A percentile compares a stretch with the other conserved stretches of the same genome.
Evolutionary conservation across 2,113 vertebrate species (phyloP).

Genomic region (Hydrolagus affinis): DNA sequence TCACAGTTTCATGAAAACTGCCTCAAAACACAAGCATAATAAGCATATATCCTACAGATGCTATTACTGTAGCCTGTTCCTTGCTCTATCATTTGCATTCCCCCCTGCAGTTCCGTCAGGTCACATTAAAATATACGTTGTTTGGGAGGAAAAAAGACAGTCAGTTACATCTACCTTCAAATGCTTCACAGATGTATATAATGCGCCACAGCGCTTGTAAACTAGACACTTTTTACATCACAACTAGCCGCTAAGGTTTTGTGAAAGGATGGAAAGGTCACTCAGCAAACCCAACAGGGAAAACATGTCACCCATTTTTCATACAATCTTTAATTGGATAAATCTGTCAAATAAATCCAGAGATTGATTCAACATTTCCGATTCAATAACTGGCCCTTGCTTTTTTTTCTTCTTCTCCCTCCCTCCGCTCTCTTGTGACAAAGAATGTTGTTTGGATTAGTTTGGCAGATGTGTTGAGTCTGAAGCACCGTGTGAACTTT

Average conservation of each 20-base stretch:
- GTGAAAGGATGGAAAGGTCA: not conserved
- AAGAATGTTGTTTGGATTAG: slow-evolving; percentile 15
- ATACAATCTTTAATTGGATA: slow-evolving; percentile 18
- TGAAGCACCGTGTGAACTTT: not conserved
- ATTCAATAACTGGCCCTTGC: not conserved
- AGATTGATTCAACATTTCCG: not conserved
- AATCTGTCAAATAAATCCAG: slow-evolving; percentile 25
- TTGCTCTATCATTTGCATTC: not conserved
- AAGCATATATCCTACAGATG: not conserved
- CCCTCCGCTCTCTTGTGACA: not conserved
- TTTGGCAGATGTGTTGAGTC: slow-evolving; percentile 5
- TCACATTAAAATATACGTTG: not conserved
- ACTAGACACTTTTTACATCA: not conserved
- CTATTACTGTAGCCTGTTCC: not conserved
- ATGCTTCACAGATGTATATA: slow-evolving; percentile 17
- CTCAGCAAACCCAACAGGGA: not conserved
- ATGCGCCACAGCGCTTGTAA: not conserved
- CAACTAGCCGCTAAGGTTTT: not conserved
- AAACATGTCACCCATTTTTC: not conserved
- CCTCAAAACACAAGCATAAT: too few species aligned
- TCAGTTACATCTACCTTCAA: not conserved
- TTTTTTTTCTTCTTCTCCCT: too few species aligned
- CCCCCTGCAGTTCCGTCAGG: not conserved
- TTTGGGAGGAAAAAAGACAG: too few species aligned
- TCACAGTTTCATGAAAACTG: too few species aligned